Percentiles rank a stretch among this genome's conserved stretches.
Conservation (phyloP, 2,888 invertebrate species). For the Drosophila mimetica region DNA sequence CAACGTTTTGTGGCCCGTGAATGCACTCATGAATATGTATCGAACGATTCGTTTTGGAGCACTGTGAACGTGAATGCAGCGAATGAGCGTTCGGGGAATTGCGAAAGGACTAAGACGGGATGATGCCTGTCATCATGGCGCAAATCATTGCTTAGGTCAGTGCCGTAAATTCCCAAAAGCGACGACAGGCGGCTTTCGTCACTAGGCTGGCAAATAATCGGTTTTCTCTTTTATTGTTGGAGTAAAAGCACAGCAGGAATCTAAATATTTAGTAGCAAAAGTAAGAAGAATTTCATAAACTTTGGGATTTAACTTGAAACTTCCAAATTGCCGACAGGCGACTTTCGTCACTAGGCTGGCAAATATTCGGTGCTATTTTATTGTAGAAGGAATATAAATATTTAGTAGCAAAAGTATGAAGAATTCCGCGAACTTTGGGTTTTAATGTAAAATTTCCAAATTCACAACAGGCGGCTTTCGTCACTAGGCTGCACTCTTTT, state of each 20-base stretch:
- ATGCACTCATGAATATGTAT: constrained; percentile 46
- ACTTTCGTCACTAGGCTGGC: no score
- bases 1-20: constrained; percentile 23
- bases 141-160: constrained; percentile 9
- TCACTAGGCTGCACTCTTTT: background rate
- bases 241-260: no score
- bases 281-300: no score
- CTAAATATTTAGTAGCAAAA: no score
- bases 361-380: no score
- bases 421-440: no score
- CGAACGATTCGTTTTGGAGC: constrained; percentile 16
- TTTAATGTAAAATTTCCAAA: background rate
- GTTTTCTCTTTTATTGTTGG: background rate
- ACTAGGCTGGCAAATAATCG: background rate
- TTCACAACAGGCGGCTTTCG: constrained; percentile 1
- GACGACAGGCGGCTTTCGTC: constrained; percentile 2
- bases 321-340: no score
- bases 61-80: constrained; percentile 25
- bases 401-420: no score
- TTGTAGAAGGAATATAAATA: no score
- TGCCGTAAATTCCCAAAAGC: background rate
- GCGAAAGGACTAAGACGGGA: background rate
- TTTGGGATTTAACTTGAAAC: no score
- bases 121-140: constrained; percentile 2
- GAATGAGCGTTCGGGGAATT: constrained; percentile 22